phyloP scores from a whole-genome alignment of 2,113 vertebrate genomes.

The Ploceus nigricollis region DNA sequence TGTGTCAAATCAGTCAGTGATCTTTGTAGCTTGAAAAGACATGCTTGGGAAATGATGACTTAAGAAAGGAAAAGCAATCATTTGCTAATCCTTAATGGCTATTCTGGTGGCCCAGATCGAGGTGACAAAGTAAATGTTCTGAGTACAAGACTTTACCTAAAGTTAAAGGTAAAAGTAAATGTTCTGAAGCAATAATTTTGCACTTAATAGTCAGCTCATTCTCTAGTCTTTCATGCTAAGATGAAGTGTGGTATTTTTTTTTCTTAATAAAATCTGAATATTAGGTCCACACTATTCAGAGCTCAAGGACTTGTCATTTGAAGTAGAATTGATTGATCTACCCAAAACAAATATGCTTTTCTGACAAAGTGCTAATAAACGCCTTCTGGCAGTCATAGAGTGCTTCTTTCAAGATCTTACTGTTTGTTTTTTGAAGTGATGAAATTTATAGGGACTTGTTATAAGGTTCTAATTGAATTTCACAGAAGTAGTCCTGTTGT shows the following conservation, averaged over 20 bases:
- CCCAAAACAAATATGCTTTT: conserved; percentile 56
- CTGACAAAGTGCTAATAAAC: conserved; percentile 78
- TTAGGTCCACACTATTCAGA: conserved; percentile 1
- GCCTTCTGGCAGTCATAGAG: conserved; percentile 36
- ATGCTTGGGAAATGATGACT: not conserved
- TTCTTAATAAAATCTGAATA: not conserved
- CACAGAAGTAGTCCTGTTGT: conserved; percentile 67
- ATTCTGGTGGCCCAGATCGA: not conserved
- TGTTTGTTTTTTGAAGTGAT: conserved; percentile 71
- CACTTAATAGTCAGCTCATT: not conserved
- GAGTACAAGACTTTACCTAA: not conserved
- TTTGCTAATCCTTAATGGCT: not conserved
- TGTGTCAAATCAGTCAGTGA: not conserved
- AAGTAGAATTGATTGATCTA: conserved; percentile 72
- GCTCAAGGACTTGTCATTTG: conserved; percentile 56
- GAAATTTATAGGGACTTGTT: conserved; percentile 71
- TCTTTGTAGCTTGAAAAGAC: not conserved
- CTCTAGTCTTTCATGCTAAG: conserved; percentile 5
- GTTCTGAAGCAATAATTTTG: conserved; percentile 3
- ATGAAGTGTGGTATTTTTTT: not conserved
- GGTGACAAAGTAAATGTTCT: not conserved
- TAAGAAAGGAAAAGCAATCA: not conserved
- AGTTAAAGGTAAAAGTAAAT: conserved; percentile 35
- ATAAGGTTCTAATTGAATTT: conserved; percentile 79
- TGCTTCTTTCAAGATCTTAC: conserved; percentile 71